These are phyloP conservation scores for Cepaea nemoralis DNA, from an alignment of 1,140 invertebrate genomes.

Conservation along the genomic window DNA sequence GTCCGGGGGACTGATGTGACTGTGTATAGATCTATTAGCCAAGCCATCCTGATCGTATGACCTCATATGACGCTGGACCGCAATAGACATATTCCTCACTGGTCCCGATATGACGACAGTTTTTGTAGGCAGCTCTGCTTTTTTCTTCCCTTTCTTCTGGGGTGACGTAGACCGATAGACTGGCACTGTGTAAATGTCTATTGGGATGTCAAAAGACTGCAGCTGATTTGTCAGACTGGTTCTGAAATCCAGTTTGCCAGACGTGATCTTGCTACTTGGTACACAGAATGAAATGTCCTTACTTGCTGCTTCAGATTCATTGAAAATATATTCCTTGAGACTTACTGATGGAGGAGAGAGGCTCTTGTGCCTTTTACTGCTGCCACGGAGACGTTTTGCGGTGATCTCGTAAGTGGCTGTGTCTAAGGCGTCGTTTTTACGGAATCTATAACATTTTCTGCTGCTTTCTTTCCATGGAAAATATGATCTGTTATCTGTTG, in stretches of 20 bases:
- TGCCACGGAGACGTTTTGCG: no score
- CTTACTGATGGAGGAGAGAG: no score
- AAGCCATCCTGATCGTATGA: neutral
- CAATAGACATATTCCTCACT: constrained; percentile 5
- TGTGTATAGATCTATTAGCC: neutral
- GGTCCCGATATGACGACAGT: constrained; percentile 26
- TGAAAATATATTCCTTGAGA: neutral
- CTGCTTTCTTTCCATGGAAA: no score
- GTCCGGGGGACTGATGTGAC: neutral
- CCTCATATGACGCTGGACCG: neutral
- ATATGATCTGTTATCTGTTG: no score
- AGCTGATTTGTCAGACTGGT: neutral
- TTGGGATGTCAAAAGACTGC: constrained; percentile 7
- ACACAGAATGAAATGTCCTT: neutral
- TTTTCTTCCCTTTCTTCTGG: constrained; percentile 13
- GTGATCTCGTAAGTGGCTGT: neutral
- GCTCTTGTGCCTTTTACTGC: no score
- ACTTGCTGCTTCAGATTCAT: neutral
- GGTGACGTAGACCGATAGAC: neutral
- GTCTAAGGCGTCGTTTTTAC: neutral
- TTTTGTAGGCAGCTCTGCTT: neutral
- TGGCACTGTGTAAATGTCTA: constrained; percentile 24
- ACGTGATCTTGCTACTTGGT: neutral
- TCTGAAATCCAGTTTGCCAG: neutral
- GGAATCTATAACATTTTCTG: neutral